These are phyloP conservation scores for Parapristionchus giblindavisi DNA, from an alignment of 2,888 invertebrate genomes.

Conservation along the genomic window DNA sequence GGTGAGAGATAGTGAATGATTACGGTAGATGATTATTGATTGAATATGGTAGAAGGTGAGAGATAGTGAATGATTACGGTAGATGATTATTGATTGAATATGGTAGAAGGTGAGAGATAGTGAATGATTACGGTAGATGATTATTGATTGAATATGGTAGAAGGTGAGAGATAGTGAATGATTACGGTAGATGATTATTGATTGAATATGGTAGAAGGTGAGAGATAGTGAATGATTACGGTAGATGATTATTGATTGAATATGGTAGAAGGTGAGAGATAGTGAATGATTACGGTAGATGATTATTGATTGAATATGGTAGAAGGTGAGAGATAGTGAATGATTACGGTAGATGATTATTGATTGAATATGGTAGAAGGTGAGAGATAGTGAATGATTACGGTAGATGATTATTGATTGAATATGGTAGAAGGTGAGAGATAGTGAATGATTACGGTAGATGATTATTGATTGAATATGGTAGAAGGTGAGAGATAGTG, in stretches of 20 bases:
- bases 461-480: background rate
- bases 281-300: background rate
- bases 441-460: background rate
- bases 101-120: background rate
- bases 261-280: background rate
- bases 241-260: background rate
- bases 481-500: background rate
- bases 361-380: background rate
- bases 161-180: background rate
- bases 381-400: background rate
- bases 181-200: background rate
- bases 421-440: background rate
- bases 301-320: background rate
- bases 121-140: background rate
- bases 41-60: background rate
- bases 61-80: background rate
- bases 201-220: background rate
- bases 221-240: background rate
- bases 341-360: background rate
- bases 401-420: background rate
- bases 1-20: background rate
- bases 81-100: background rate
- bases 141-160: background rate
- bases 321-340: background rate
- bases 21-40: background rate